phyloP scores from a whole-genome alignment of 2,113 vertebrate genomes.

The Vanacampus margaritifer region DNA sequence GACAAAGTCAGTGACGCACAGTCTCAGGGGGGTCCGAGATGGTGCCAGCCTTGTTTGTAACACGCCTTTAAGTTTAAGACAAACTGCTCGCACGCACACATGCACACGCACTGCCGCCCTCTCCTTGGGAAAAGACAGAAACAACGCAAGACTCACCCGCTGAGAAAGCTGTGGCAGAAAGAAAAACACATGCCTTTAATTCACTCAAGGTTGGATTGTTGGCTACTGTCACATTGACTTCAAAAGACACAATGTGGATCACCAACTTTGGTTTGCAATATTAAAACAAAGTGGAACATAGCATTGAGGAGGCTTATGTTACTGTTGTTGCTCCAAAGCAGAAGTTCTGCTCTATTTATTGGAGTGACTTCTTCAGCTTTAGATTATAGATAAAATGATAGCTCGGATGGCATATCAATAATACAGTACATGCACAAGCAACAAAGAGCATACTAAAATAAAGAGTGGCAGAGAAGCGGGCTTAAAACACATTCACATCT shows the following conservation, averaged over 20 bases:
- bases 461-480: too few relatives aligned
- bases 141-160: constrained; percentile 27
- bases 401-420: too few relatives aligned
- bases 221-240: not conserved
- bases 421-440: too few relatives aligned
- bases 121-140: constrained; percentile 3
- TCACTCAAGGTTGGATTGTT: not conserved
- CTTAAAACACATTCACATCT: too few relatives aligned
- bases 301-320: too few relatives aligned
- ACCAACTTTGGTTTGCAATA: too few relatives aligned
- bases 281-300: too few relatives aligned
- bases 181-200: constrained; percentile 12
- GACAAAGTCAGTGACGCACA: constrained; percentile 62
- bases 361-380: too few relatives aligned
- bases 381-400: too few relatives aligned
- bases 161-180: constrained; percentile 13
- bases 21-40: constrained; percentile 28
- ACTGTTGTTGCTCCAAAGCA: too few relatives aligned
- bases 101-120: constrained; percentile 10
- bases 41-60: constrained; percentile 48
- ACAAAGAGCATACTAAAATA: too few relatives aligned
- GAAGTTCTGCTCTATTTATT: too few relatives aligned
- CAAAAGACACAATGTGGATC: not conserved
- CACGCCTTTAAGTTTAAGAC: constrained; percentile 18
- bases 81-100: constrained; percentile 5